Percentiles rank a stretch among this genome's conserved stretches.
phyloP scores from a whole-genome alignment of 2,888 invertebrate species.

The Drosophila limbata region DNA sequence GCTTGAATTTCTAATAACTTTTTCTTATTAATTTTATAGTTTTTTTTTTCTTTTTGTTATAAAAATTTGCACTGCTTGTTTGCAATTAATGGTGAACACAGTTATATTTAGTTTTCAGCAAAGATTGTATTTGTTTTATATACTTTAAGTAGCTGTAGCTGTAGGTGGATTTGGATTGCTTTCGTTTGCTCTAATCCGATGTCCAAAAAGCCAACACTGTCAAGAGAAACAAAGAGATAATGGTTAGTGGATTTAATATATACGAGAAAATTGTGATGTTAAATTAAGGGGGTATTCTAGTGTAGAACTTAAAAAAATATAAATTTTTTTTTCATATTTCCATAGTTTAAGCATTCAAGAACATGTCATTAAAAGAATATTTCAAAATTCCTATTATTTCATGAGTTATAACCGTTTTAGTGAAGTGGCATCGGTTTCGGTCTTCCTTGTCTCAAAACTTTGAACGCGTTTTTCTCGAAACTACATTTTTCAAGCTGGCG shows the following conservation, averaged over 20 bases:
- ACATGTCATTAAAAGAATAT: too few species aligned
- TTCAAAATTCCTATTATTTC: too few species aligned
- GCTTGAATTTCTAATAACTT: constrained; percentile 25
- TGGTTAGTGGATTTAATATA: neutral
- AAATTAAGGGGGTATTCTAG: too few species aligned
- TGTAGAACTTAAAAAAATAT: too few species aligned
- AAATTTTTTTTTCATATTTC: too few species aligned
- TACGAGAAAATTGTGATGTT: neutral
- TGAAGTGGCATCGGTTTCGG: too few species aligned
- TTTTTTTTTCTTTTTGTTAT: constrained; percentile 27
- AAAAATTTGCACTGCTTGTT: constrained; percentile 65
- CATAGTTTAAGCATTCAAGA: too few species aligned
- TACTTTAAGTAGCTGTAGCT: constrained; percentile 52
- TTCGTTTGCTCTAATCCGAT: constrained; percentile 13
- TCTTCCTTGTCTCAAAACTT: too few species aligned
- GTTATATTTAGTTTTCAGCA: constrained; percentile 61
- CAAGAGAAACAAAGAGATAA: neutral
- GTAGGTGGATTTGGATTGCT: constrained; percentile 46
- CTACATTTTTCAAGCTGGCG: too few species aligned
- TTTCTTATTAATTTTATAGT: constrained; percentile 12
- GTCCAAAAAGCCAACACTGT: constrained; percentile 39
- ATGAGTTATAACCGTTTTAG: too few species aligned
- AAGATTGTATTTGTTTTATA: constrained; percentile 24
- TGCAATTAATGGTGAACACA: constrained; percentile 68
- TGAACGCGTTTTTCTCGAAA: too few species aligned